These are phyloP conservation scores for Pangasianodon hypophthalmus DNA, from an alignment of 2,113 vertebrate genomes.

Conservation along the genomic window DNA sequence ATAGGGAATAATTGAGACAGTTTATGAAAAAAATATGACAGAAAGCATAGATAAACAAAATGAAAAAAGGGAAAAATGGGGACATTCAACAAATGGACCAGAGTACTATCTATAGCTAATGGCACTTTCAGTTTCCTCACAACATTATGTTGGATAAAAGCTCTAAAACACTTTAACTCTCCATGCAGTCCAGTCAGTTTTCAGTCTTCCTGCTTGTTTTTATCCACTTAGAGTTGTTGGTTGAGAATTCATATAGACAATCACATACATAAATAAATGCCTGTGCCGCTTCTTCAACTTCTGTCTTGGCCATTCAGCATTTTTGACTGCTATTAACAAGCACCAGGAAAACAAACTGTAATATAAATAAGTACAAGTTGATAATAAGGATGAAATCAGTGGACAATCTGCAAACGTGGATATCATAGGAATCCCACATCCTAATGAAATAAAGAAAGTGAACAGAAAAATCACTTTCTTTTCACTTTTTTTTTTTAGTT, in stretches of 20 bases:
- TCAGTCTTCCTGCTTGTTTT: conserved; percentile 26
- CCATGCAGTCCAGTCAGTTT: conserved; percentile 37
- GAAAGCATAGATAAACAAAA: conserved; percentile 16
- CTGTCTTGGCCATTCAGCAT: neutral
- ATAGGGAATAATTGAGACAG: neutral
- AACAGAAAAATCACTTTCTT: neutral
- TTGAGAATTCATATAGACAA: conserved; percentile 61
- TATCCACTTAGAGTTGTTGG: conserved; percentile 53
- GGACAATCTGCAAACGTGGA: neutral
- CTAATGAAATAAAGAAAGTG: neutral
- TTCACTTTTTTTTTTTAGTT: neutral
- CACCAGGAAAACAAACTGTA: neutral
- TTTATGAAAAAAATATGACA: neutral
- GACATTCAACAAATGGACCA: neutral
- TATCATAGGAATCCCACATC: neutral
- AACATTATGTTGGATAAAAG: neutral
- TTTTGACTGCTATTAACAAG: neutral
- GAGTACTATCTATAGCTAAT: neutral
- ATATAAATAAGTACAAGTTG: neutral
- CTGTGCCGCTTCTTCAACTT: neutral
- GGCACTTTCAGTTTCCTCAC: neutral
- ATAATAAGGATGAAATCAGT: neutral
- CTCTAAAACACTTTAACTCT: neutral
- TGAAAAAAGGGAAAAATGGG: neutral
- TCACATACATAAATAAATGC: neutral